Evolutionary conservation across 2,113 vertebrate genomes (phyloP).

Genomic region (Excalfactoria chinensis): DNA sequence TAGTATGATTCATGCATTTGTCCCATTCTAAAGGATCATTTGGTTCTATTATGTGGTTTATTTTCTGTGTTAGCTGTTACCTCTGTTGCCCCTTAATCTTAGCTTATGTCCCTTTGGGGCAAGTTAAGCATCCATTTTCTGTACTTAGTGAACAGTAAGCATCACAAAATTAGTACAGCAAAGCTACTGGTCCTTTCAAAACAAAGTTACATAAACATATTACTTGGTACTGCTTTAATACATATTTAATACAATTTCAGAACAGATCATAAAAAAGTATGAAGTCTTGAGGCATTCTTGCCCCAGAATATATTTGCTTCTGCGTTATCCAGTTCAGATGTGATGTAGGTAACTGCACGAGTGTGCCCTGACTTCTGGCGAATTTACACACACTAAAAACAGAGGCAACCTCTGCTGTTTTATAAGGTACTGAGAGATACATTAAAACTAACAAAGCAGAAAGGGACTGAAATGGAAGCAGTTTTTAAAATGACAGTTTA

Average conservation of each 20-base stretch:
- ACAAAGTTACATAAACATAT: conserved; percentile 4
- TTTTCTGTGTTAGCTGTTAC: not conserved
- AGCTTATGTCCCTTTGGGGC: not conserved
- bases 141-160: conserved; percentile 9
- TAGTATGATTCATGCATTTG: not conserved
- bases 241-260: not conserved
- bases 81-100: not conserved
- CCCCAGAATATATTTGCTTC: not conserved
- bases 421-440: conserved; percentile 46
- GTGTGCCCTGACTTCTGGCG: not conserved
- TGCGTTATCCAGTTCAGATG: not conserved
- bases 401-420: conserved; percentile 55
- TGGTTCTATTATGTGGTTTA: not conserved
- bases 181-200: conserved; percentile 25
- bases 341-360: not conserved
- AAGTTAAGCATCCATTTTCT: not conserved
- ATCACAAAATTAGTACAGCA: not conserved
- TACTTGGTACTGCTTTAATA: conserved; percentile 14
- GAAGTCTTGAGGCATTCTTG: not conserved
- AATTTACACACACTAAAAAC: conserved; percentile 54
- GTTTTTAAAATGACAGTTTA: conserved; percentile 78
- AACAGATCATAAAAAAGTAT: not conserved
- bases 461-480: conserved; percentile 70
- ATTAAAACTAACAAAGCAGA: conserved; percentile 75
- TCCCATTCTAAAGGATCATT: not conserved